Conservation (phyloP, 2,888 invertebrate genomes). For the Tinea semifulvella region DNA sequence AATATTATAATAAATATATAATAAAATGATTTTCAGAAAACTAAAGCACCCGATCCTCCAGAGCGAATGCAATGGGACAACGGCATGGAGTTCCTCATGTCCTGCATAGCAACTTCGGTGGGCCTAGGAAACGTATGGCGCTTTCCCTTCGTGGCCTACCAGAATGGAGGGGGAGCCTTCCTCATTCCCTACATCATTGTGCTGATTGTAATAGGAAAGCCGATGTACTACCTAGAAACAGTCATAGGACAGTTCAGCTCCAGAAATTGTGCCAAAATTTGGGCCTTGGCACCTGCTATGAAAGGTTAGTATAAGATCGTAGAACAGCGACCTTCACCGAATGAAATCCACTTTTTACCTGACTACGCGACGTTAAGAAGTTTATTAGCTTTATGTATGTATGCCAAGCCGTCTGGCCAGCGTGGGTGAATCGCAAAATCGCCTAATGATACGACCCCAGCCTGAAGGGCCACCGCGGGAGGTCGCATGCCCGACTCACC, state of each 20-base stretch:
- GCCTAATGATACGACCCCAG: too few relatives aligned
- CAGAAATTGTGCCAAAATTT: conserved; percentile 79
- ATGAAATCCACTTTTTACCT: too few relatives aligned
- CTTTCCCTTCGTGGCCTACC: conserved; percentile 67
- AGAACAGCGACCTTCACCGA: too few relatives aligned
- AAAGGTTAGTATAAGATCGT: conserved; percentile 75
- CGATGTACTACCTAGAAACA: conserved; percentile 86
- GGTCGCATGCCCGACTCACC: too few relatives aligned
- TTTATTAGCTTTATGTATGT: too few relatives aligned
- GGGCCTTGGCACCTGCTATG: conserved; percentile 74
- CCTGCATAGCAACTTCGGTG: conserved; percentile 77
- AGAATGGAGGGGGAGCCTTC: conserved; percentile 79
- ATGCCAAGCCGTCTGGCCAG: too few relatives aligned
- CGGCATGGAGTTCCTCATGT: conserved; percentile 76
- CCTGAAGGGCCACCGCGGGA: too few relatives aligned
- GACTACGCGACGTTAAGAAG: too few relatives aligned
- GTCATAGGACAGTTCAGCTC: conserved; percentile 85
- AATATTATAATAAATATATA: background rate
- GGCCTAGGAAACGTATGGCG: conserved; percentile 80
- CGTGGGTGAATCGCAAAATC: too few relatives aligned
- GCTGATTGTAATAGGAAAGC: conserved; percentile 75
- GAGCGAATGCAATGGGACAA: conserved; percentile 63
- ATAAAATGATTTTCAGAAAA: background rate
- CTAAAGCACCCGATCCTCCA: background rate
- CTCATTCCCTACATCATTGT: conserved; percentile 78